Conservation (phyloP, 2,797 vertebrate genomes). For the Morelia viridis region DNA sequence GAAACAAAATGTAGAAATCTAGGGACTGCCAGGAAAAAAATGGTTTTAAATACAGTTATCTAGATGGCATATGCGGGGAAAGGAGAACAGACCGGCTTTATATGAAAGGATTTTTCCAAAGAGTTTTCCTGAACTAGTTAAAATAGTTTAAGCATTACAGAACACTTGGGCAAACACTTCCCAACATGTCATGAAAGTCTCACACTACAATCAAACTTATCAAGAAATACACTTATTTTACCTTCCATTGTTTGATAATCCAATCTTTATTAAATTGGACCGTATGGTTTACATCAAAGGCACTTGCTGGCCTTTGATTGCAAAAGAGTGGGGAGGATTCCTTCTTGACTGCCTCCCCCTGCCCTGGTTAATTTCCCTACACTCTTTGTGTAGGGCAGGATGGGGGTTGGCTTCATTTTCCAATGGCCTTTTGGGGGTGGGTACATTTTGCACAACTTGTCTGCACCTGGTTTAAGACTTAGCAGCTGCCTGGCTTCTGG, state of each 20-base stretch:
- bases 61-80: not conserved
- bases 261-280: not conserved
- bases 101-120: not conserved
- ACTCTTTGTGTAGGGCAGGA: no score
- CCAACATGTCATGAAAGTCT: not conserved
- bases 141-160: not conserved
- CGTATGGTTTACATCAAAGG: not conserved
- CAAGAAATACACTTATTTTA: not conserved
- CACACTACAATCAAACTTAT: not conserved
- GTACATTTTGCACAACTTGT: not conserved
- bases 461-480: not conserved
- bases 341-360: not conserved
- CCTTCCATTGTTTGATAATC: not conserved
- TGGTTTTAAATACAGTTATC: not conserved
- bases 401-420: not conserved
- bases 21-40: not conserved
- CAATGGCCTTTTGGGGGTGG: not conserved
- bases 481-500: not conserved
- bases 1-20: not conserved
- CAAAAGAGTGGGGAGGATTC: not conserved
- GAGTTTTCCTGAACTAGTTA: not conserved
- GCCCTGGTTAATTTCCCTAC: not conserved
- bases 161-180: not conserved
- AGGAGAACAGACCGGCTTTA: not conserved
- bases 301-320: not conserved